A percentile compares a stretch with the other conserved stretches of the same genome.
These are phyloP conservation scores for Malurus elegans DNA, from an alignment of 2,113 vertebrate genomes.

Conservation along the genomic window DNA sequence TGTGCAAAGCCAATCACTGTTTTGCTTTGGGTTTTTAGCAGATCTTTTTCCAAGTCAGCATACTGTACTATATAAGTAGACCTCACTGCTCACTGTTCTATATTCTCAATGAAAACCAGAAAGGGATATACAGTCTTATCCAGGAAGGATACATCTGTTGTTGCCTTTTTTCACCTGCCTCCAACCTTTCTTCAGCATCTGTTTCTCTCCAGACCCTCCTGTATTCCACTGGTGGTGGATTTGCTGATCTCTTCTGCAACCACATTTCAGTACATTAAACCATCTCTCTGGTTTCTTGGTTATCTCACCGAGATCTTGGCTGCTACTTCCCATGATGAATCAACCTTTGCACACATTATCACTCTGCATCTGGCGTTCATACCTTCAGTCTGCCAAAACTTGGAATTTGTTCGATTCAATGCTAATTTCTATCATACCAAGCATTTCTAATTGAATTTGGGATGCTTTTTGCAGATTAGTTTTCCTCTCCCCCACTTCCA, in stretches of 20 bases:
- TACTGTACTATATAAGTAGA: neutral
- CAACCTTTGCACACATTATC: conserved; percentile 20
- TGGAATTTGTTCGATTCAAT: conserved; percentile 28
- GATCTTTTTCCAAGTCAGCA: neutral
- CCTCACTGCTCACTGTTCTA: neutral
- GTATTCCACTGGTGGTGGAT: neutral
- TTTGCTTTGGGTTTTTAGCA: neutral
- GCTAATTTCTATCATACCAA: conserved; percentile 33
- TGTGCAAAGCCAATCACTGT: neutral
- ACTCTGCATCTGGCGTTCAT: conserved; percentile 34
- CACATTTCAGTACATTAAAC: neutral
- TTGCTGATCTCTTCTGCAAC: neutral
- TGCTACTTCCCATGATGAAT: neutral
- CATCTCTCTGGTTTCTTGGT: neutral
- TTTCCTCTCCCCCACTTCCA: conserved; percentile 26
- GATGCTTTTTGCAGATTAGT: conserved; percentile 48
- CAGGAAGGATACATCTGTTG: neutral
- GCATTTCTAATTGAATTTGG: conserved; percentile 56
- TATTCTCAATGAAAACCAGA: neutral
- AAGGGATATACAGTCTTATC: neutral
- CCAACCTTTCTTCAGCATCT: neutral
- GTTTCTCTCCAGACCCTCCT: neutral
- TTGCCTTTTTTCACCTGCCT: neutral
- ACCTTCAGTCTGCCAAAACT: conserved; percentile 27
- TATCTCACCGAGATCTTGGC: neutral